Conservation (phyloP, 1,140 invertebrate genomes). For the Drusus annulatus region DNA sequence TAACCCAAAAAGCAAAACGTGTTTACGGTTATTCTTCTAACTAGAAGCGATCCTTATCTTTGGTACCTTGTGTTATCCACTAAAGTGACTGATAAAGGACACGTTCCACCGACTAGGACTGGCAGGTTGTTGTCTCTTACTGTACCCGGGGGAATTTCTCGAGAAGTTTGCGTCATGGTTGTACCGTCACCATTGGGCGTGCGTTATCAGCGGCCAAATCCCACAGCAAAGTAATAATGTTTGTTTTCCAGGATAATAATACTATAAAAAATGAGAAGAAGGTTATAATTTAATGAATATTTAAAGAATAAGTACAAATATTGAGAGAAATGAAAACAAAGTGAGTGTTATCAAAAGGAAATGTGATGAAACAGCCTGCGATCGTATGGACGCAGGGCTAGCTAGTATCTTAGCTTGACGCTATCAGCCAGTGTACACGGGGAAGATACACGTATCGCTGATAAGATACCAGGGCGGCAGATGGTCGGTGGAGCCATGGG, state of each 20-base stretch:
- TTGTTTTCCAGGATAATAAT: constrained; percentile 13
- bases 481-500: constrained; percentile 2
- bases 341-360: neutral
- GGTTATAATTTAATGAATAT: neutral
- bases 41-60: neutral
- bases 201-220: constrained; percentile 14
- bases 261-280: neutral
- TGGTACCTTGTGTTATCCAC: neutral
- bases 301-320: neutral
- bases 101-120: constrained; percentile 2
- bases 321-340: constrained; percentile 1
- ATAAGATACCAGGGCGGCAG: constrained; percentile 49
- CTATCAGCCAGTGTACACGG: constrained; percentile 27
- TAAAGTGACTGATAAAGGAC: constrained; percentile 29
- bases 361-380: constrained; percentile 20
- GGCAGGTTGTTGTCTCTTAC: constrained; percentile 5
- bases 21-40: neutral
- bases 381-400: neutral
- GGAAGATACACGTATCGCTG: constrained; percentile 36
- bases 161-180: neutral
- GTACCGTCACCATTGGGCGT: neutral
- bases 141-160: too few relatives aligned
- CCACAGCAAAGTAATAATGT: neutral
- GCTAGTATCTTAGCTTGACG: too few relatives aligned
- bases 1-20: constrained; percentile 1